Percentiles rank a stretch among this genome's conserved stretches.
phyloP scores from a whole-genome alignment of 2,888 invertebrate species.

The Conistra vaccinii region DNA sequence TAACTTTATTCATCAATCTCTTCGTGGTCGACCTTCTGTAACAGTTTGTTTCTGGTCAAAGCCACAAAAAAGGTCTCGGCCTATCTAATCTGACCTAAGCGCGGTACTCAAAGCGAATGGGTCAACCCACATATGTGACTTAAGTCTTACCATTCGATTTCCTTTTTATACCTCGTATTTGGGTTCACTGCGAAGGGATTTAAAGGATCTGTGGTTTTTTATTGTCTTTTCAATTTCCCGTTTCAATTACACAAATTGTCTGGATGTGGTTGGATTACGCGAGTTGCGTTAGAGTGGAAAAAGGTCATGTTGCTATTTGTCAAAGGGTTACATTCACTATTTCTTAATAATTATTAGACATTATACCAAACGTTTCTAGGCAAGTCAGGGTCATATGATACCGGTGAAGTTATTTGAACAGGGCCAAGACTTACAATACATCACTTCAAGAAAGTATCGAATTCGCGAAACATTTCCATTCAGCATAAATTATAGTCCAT shows the following conservation, averaged over 20 bases:
- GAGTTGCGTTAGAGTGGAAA: background rate
- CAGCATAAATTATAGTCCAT: slow-evolving; percentile 19
- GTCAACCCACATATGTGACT: slow-evolving; percentile 53
- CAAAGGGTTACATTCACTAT: background rate
- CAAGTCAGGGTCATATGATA: background rate
- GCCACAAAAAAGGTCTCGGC: slow-evolving; percentile 41
- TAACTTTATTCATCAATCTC: slow-evolving; percentile 4
- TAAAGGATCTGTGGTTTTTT: slow-evolving; percentile 24
- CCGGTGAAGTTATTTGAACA: background rate
- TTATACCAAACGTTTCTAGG: background rate
- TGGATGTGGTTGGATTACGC: slow-evolving; percentile 6
- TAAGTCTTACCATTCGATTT: slow-evolving; percentile 28
- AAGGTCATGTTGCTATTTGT: background rate
- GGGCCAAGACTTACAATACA: background rate
- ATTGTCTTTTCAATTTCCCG: slow-evolving; percentile 25
- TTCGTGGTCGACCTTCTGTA: slow-evolving; percentile 24
- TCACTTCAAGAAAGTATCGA: slow-evolving; percentile 1
- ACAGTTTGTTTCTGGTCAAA: slow-evolving; percentile 2
- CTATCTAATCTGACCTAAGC: slow-evolving; percentile 51
- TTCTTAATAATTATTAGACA: background rate
- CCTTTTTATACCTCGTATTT: slow-evolving; percentile 32
- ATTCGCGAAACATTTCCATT: slow-evolving; percentile 5
- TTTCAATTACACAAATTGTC: slow-evolving; percentile 27
- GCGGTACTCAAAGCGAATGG: slow-evolving; percentile 41
- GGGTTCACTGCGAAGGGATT: slow-evolving; percentile 40